Evolutionary conservation across 2,797 vertebrate species (phyloP), one percentile per base, ranked within the genome.

Genomic region (Typhlichthys subterraneus): DNA sequence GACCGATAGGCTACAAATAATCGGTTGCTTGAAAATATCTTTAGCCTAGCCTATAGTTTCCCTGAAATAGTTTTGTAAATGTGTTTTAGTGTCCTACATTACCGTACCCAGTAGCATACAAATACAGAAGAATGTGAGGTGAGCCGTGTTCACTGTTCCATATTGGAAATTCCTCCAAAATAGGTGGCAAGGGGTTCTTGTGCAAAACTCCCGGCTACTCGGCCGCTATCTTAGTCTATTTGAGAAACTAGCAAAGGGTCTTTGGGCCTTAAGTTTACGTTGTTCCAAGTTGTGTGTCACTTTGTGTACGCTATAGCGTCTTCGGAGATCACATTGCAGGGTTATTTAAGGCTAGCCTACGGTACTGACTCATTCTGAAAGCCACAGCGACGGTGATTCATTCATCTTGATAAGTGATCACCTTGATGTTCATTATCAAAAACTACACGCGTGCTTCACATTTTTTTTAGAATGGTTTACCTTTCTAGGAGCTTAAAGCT

Each of bases 121-220:
- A 23, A 5, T 1, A 1, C 13, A 45, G 4, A 48, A 45, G 1
- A 38, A 7, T 45, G 11, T 19, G 14, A 29, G 23, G 15, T 57
- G 38, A 11, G 38, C 3, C 17, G 19, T 57, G 15, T 29, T 29
- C 17, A 1, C 8, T 7, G 33, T 11, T 57, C 29, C 51, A 14
- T 59, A 67, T 65, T 57, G 69, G 74, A 63, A 73, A 53, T 72
- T 67, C 66, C 12, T 73, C 73, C 33, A 38, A 50, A 14, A 77
- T 45, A 70, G 64, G 47, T 62, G 70, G 45, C 42, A 61, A 47
- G 9, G 19, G 59, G 15, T 14, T 38, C 12, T 0, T 17, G 48
- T 1, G 1, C 9, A 14, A 11, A 19, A 5, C 29, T 23, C 13
- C 45, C 10, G 50, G 19, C 23, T 52, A 4, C 6, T 38, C 8